Conservation (phyloP, 1,140 invertebrate genomes). For the Macrocentrus cingulum region DNA sequence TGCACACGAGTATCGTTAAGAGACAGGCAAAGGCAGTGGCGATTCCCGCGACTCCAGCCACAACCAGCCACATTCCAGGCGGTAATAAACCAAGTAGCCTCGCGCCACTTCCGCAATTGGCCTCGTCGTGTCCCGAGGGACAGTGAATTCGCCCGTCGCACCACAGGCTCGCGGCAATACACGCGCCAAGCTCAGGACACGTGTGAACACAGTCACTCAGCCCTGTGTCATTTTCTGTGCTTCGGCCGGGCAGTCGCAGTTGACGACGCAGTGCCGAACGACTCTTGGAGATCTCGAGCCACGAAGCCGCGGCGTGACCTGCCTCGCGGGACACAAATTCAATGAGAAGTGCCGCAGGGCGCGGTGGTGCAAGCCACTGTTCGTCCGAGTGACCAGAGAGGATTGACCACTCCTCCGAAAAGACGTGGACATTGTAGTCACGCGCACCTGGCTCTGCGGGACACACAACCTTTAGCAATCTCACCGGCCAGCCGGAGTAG, state of each 20-base stretch:
- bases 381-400: conserved; percentile 35
- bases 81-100: conserved; percentile 52
- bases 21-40: conserved; percentile 54
- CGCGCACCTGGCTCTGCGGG: conserved; percentile 68
- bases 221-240: conserved; percentile 62
- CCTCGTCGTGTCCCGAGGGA: conserved; percentile 82
- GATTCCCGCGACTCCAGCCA: conserved; percentile 57
- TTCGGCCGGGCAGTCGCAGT: conserved; percentile 53
- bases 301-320: conserved; percentile 69
- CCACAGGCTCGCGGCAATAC: conserved; percentile 82
- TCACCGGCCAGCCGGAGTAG: conserved; percentile 56
- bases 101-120: conserved; percentile 65
- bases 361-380: conserved; percentile 50
- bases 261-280: conserved; percentile 67
- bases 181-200: conserved; percentile 87
- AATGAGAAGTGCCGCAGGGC: conserved; percentile 67
- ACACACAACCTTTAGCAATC: conserved; percentile 73
- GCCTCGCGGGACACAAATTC: conserved; percentile 72
- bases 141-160: conserved; percentile 84
- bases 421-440: conserved; percentile 71
- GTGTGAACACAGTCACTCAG: conserved; percentile 69
- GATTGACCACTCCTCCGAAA: conserved; percentile 73
- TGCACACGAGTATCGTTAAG: conserved; percentile 51
- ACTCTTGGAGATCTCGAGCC: conserved; percentile 72
- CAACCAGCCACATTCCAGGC: conserved; percentile 57